Percentiles rank a stretch among this genome's conserved stretches.
Conservation (phyloP, 2,113 vertebrate genomes). For the Lichenostomus cassidix region DNA sequence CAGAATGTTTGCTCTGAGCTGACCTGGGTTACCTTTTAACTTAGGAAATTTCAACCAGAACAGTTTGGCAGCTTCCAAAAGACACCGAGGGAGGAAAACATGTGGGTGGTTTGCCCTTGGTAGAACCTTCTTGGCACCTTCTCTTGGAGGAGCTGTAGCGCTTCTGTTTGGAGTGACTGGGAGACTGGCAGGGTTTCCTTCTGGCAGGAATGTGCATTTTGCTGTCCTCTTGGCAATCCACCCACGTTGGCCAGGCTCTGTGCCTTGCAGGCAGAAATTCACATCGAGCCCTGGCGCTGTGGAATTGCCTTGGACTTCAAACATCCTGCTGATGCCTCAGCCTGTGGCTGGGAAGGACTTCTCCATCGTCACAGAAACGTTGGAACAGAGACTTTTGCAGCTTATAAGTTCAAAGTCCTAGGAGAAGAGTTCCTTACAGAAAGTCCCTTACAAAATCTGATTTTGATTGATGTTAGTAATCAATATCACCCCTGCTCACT, state of each 20-base stretch:
- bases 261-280: background rate
- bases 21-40: background rate
- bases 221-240: background rate
- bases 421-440: background rate
- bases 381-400: background rate
- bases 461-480: background rate
- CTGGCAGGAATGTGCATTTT: constrained; percentile 53
- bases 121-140: constrained; percentile 41
- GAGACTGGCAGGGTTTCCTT: constrained; percentile 48
- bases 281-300: background rate
- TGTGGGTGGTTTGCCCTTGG: constrained; percentile 50
- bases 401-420: background rate
- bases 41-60: background rate
- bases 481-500: background rate
- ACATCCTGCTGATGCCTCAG: background rate
- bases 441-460: background rate
- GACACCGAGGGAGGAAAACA: background rate
- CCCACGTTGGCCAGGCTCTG: background rate
- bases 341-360: background rate
- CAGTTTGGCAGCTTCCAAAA: background rate
- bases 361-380: background rate
- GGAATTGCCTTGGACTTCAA: background rate
- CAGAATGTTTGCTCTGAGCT: background rate
- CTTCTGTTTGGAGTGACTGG: constrained; percentile 23
- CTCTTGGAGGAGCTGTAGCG: background rate